Conservation (phyloP, 2,113 vertebrate genomes). For the Gymnocephalus cernua region DNA sequence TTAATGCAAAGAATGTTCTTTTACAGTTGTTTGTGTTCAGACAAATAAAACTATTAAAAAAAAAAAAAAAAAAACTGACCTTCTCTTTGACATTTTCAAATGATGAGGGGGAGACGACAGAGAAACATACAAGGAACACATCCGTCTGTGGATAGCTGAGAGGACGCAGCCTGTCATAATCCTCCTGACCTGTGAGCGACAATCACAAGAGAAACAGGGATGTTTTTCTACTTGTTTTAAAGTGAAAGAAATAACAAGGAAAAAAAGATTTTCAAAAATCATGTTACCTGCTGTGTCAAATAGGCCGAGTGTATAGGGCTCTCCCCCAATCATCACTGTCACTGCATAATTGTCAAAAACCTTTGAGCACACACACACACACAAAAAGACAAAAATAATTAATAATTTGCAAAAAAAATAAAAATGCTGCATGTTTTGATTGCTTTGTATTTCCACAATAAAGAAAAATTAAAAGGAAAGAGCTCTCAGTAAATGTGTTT, state of each 20-base stretch:
- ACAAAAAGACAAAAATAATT: not conserved
- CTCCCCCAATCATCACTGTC: slow-evolving; percentile 98
- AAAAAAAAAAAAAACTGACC: slow-evolving; percentile 77
- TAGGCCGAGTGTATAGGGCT: slow-evolving; percentile 96
- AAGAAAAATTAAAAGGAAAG: not conserved
- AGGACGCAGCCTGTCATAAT: slow-evolving; percentile 98
- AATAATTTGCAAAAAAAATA: not conserved
- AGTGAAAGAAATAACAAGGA: slow-evolving; percentile 9
- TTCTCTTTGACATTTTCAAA: slow-evolving; percentile 99
- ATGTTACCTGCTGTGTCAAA: slow-evolving; percentile 97
- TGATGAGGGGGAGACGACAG: slow-evolving; percentile 97
- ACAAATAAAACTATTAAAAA: too few relatives aligned
- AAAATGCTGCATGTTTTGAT: not conserved
- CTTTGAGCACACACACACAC: slow-evolving; percentile 73
- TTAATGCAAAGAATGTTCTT: not conserved
- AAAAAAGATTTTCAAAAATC: not conserved
- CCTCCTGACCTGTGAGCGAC: slow-evolving; percentile 92
- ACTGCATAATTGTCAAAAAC: slow-evolving; percentile 99
- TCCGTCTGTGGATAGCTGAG: slow-evolving; percentile 99
- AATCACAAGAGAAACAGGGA: slow-evolving; percentile 9
- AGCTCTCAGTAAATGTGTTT: not conserved
- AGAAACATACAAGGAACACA: slow-evolving; percentile 99
- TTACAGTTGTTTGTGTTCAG: not conserved
- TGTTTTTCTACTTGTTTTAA: not conserved
- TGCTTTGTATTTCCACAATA: not conserved